Conservation (phyloP, 2,797 vertebrate species). For the Lacerta agilis region DNA sequence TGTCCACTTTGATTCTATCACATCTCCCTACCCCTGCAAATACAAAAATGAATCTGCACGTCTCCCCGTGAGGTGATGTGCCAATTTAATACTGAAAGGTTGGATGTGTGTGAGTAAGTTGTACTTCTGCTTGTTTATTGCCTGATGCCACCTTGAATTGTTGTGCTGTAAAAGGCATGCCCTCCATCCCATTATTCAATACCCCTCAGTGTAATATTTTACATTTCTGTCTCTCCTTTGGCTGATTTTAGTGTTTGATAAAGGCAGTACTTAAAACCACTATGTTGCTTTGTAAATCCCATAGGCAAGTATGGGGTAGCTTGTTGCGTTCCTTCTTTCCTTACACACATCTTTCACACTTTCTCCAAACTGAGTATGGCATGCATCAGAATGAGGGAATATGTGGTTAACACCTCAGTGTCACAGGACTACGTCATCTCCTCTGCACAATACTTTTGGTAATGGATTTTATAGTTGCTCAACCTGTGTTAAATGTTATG, state of each 20-base stretch:
- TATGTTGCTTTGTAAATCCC: neutral
- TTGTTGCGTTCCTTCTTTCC: neutral
- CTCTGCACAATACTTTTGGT: neutral
- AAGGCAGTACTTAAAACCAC: neutral
- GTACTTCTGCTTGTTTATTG: neutral
- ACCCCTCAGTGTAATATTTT: neutral
- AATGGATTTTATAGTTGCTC: neutral
- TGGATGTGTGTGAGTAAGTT: neutral
- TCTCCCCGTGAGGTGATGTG: neutral
- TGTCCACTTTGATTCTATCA: neutral
- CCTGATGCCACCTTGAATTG: neutral
- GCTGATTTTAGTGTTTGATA: neutral
- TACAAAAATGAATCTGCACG: neutral
- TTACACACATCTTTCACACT: neutral
- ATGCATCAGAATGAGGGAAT: neutral
- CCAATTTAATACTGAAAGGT: neutral
- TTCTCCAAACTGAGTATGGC: neutral
- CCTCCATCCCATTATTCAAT: neutral
- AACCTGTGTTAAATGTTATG: neutral
- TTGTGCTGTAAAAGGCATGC: neutral
- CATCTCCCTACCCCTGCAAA: neutral
- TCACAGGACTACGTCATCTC: neutral
- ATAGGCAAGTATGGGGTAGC: neutral
- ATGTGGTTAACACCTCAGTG: neutral
- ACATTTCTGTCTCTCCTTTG: neutral